Evolutionary conservation across 2,888 invertebrate species (phyloP), one percentile per base, ranked within the genome.

Genomic region (Baccha elongata): DNA sequence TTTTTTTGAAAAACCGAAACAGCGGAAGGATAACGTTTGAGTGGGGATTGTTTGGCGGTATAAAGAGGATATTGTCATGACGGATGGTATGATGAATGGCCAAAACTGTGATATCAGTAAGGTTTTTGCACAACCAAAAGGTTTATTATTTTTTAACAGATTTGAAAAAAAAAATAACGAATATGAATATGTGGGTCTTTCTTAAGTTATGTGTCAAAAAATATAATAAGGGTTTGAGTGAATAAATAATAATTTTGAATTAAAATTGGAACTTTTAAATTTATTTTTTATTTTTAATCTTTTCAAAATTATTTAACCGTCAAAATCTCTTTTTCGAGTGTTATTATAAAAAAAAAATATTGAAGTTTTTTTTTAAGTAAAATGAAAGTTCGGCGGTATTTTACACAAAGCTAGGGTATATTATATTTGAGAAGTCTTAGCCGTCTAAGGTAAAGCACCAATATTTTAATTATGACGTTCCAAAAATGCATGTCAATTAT

Each of bases 51-150:
- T 72, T 60, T 75, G 71, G 65, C 42, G 65, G 75, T 71, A 58
- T 58, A 44, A 72, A 81, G 81, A 81, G 75, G 81, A 81, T 81
- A 75, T 75, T 67, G 67, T 52, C 60, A 64, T 81, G 83, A 83
- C 83, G 78, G 83, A 83, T 76, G 73, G 72, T 68, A 78, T 83
- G 76, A 83, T 76, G 73, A 83, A 83, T 83, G 83, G 72, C 50
- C 60, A 60, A 71, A 76, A 76, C 72, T 46, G 67, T 65, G 67
- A 68, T 83, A 78, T 68, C 83, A 60, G 55, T 26, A 65, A 35
- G 67, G 46, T 53, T 68, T 35, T 74, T 64, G 53, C 42, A 32
- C 29, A 26, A 81, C 58, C 60, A 23, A 60, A 75, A 52, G 81
- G 71, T 62, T 81, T 42, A 71, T 67, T 72, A 67, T 44, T n/a